Base-by-base conservation (phyloP, 2,797 vertebrate genomes). In the Mycteria americana region DNA sequence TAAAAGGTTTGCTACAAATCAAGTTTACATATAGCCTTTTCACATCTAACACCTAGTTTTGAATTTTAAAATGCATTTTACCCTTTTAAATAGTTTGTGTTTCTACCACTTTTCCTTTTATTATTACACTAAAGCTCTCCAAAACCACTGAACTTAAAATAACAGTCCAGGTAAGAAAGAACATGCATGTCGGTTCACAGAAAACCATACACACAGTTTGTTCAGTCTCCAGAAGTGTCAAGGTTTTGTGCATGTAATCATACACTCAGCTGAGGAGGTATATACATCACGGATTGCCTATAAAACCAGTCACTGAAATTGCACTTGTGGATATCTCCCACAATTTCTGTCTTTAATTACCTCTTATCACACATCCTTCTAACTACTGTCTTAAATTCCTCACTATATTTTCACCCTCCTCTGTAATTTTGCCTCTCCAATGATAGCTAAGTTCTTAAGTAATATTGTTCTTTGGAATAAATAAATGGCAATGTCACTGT, bases 51-150 rank as follows among this genome's bases (percentile, higher is more conserved):
- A 64, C 23, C 41, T n/a, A 10, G 16, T 31, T 87, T 82, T 65
- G 46, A 91, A 74, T 75, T 86, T 67, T 69, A 50, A 93, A 94
- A 95, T 14, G 28, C 43, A 59, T 79, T 89, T 95, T 89, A 69
- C 4, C 53, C 74, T 82, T 76, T 64, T 56, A 85, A 94, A 63
- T 7, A 65, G 45, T 76, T 64, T 2, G 14, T 17, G 10, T 50
- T 83, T 82, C 72, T 67, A 69, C 8, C 25, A 56, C 37, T 90
- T 80, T 24, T 70, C n/a, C 41, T 94, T 76, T 89, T 31, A 25
- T 89, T 31, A 25, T 57, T 60, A 46, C 33, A 62, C 31, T 45
- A 67, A 50, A 67, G 46, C n/a, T 93, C 72, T 82, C 27, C 13
- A 46, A 69, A 91, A 25, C 8, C 24, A 28, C 65, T 25, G 24